Conservation (phyloP, 2,888 invertebrate genomes). For the Acleris laterana region DNA sequence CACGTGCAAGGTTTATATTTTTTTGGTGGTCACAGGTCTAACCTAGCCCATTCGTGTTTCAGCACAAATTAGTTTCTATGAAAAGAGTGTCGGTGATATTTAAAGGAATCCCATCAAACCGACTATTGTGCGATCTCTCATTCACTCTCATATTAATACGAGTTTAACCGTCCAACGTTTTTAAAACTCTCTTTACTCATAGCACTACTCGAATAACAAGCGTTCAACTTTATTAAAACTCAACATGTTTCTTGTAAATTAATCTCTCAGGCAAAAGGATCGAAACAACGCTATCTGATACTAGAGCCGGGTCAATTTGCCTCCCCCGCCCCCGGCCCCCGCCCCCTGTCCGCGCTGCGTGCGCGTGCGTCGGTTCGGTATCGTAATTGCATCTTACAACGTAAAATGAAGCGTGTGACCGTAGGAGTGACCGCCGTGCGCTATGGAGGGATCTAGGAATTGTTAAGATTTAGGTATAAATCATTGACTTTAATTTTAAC, state of each 20-base stretch:
- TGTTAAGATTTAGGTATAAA: too few species aligned
- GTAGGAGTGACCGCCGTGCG: conserved; percentile 34
- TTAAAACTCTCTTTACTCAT: too few species aligned
- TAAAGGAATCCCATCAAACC: too few species aligned
- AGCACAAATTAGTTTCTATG: too few species aligned
- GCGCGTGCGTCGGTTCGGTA: conserved; percentile 54
- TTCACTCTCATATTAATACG: too few species aligned
- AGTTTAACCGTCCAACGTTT: too few species aligned
- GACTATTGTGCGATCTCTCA: too few species aligned
- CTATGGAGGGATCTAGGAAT: conserved; percentile 3
- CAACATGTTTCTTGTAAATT: conserved; percentile 35
- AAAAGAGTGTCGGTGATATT: too few species aligned
- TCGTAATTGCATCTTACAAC: conserved; percentile 70
- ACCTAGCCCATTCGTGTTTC: too few species aligned
- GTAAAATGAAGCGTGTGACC: conserved; percentile 44
- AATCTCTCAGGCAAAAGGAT: conserved; percentile 33
- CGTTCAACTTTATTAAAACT: conserved; percentile 14
- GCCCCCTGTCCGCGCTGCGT: conserved; percentile 47
- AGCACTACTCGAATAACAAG: background rate
- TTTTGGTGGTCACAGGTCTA: too few species aligned
- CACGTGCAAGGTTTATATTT: too few species aligned
- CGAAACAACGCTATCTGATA: conserved; percentile 47
- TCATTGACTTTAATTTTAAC: too few species aligned
- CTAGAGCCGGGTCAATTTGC: conserved; percentile 54
- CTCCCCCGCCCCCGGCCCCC: conserved; percentile 59